Conservation (phyloP, 2,797 vertebrate species). For the Diceros bicornis region DNA sequence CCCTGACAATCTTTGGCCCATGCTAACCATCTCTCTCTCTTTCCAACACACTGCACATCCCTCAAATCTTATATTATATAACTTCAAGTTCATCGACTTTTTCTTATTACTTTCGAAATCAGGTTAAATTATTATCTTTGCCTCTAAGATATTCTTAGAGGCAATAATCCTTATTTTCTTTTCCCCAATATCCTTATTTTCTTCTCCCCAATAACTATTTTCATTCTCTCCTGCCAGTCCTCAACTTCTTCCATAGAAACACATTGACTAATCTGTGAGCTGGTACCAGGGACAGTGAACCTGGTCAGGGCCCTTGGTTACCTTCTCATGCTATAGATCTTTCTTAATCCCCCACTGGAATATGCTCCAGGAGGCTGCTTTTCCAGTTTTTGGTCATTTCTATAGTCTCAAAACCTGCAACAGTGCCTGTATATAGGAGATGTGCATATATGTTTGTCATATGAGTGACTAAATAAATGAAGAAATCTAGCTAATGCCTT, state of each 20-base stretch:
- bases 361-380: background rate
- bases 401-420: background rate
- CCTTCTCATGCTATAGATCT: background rate
- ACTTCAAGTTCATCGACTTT: background rate
- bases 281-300: background rate
- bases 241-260: background rate
- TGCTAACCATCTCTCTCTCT: background rate
- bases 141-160: background rate
- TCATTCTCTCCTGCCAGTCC: background rate
- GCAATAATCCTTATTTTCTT: background rate
- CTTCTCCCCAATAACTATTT: background rate
- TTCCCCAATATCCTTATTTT: background rate
- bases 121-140: background rate
- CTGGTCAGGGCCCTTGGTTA: background rate
- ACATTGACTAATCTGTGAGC: background rate
- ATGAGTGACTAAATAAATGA: background rate
- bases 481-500: background rate
- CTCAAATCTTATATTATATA: background rate
- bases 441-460: background rate
- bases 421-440: accelerated
- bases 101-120: background rate
- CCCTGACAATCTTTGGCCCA: background rate
- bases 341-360: background rate
- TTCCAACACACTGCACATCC: too few species aligned
- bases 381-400: background rate